Conservation (phyloP, 2,888 invertebrate species). For the Gortyna flavago region DNA sequence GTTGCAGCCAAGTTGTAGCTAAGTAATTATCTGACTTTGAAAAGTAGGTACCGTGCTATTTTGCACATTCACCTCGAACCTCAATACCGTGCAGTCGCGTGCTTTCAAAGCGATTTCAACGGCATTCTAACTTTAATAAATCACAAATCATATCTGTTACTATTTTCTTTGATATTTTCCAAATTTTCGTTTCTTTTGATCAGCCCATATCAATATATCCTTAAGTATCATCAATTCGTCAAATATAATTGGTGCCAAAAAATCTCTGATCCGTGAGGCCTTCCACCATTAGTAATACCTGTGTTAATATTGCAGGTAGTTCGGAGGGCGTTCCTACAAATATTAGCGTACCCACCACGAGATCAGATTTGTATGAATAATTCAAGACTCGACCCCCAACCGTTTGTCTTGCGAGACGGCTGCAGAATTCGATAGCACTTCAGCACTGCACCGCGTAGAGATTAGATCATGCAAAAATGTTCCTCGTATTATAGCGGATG, state of each 20-base stretch:
- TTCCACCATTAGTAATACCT: constrained; percentile 2
- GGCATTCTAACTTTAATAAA: neutral
- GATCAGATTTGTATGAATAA: constrained; percentile 63
- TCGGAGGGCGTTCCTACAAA: constrained; percentile 33
- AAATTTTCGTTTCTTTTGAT: neutral
- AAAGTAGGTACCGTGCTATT: neutral
- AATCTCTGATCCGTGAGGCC: neutral
- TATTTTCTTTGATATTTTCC: neutral
- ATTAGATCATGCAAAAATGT: constrained; percentile 63
- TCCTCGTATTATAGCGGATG: constrained; percentile 52
- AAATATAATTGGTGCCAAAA: neutral
- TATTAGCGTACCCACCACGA: constrained; percentile 56
- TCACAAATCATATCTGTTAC: too few species aligned
- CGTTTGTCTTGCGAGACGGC: constrained; percentile 60
- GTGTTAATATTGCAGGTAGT: constrained; percentile 42
- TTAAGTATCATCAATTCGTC: neutral
- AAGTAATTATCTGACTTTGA: neutral
- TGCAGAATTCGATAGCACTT: constrained; percentile 62
- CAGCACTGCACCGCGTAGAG: constrained; percentile 58
- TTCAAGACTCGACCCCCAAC: constrained; percentile 45
- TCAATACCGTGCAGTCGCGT: neutral
- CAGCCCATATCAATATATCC: neutral
- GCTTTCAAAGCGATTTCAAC: neutral
- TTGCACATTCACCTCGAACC: neutral
- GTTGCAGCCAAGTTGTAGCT: neutral